These are phyloP conservation scores for Meteorus sp. DNA, from an alignment of 1,140 invertebrate species.

Conservation along the genomic window DNA sequence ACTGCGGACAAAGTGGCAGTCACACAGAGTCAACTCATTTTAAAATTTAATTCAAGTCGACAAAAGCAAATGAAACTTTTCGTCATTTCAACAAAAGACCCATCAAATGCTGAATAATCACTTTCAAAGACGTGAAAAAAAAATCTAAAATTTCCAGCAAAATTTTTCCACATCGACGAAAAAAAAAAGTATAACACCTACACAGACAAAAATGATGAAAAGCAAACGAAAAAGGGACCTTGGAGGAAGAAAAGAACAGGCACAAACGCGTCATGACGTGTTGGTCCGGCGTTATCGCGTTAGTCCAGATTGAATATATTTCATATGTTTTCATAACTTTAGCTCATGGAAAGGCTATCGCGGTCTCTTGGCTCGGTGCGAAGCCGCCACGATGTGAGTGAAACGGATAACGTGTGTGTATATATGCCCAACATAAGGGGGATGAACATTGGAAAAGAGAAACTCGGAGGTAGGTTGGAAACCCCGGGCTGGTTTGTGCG, in stretches of 20 bases:
- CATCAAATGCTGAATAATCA: no score
- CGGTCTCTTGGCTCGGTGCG: not conserved
- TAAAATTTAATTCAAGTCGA: no score
- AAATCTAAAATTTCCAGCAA: no score
- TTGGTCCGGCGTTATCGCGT: conserved; percentile 16
- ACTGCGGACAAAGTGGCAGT: no score
- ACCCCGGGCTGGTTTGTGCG: no score
- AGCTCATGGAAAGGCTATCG: conserved; percentile 23
- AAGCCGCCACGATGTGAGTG: not conserved
- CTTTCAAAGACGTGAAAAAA: no score
- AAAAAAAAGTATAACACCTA: no score
- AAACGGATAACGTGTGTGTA: not conserved
- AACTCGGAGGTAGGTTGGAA: conserved; percentile 7
- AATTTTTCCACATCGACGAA: no score
- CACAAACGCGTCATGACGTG: not conserved
- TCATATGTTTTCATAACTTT: conserved; percentile 62
- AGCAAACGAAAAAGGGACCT: not conserved
- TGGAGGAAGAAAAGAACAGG: not conserved
- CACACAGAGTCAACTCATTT: no score
- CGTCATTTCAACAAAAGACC: no score
- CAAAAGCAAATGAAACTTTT: no score
- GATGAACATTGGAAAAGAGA: not conserved
- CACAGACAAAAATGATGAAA: no score
- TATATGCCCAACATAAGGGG: not conserved
- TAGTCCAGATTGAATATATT: conserved; percentile 60